phyloP scores from a whole-genome alignment of 2,113 vertebrate genomes.

The Cichladusa arquata region DNA sequence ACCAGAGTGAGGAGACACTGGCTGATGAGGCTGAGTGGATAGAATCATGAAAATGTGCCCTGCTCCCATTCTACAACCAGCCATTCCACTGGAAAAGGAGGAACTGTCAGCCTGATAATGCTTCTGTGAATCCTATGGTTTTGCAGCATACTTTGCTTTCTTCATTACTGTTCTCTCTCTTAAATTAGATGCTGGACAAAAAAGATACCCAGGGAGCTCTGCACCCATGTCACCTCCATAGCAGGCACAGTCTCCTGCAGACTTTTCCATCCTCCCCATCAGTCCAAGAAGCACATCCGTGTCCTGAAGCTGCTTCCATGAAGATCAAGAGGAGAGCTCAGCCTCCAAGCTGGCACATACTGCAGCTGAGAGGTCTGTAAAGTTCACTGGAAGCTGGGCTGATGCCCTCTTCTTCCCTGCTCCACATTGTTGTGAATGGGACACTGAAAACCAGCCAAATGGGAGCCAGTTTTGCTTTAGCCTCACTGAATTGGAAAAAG shows the following conservation, averaged over 20 bases:
- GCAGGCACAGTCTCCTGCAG: neutral
- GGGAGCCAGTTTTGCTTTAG: neutral
- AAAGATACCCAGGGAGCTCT: neutral
- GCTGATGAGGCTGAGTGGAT: neutral
- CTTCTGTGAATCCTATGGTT: neutral
- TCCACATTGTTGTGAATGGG: neutral
- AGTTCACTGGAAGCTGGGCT: neutral
- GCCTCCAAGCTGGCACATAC: neutral
- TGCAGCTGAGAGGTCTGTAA: neutral
- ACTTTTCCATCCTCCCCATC: neutral
- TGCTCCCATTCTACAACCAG: neutral
- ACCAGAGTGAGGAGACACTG: neutral
- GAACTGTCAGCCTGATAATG: neutral
- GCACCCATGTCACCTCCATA: rapidly evolving
- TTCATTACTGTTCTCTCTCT: neutral
- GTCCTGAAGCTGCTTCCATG: neutral
- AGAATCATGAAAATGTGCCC: neutral
- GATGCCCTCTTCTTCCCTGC: neutral
- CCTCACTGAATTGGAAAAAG: neutral
- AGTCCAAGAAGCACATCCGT: neutral
- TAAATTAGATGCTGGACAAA: neutral
- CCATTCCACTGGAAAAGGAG: neutral
- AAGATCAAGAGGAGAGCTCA: neutral
- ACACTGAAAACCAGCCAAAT: neutral
- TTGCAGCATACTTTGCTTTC: rapidly evolving